Evolutionary conservation across 2,113 vertebrate genomes (phyloP), one percentile per base, ranked within the genome.

Genomic region (Percina caprodes): DNA sequence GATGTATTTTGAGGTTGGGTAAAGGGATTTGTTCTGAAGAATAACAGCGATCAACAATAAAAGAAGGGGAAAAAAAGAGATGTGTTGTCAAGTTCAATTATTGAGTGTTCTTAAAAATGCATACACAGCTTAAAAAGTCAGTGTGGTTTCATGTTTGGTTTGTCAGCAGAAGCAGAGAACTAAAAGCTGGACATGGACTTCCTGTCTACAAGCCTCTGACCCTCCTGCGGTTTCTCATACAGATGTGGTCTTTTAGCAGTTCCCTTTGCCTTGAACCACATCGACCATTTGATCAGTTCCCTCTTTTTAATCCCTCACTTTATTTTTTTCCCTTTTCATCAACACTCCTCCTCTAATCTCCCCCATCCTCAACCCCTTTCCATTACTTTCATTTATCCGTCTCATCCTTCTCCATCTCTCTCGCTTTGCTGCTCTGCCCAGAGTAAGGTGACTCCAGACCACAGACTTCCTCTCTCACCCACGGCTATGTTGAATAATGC

Each of bases 401-500:
- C 83, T 80, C 82, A 81, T 88, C 61, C 61, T 19, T 82, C 77
- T 83, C 12, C 48, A 51, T 70, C 78, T 70, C 61, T 51, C 70
- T 45, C 6, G 9, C 73, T 83, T 62, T 77, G 70, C 56, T 19
- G 2, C 51, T 83, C 67, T 30, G 80, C 79, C 54, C 49, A 61
- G 81, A 87, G 88, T 79, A 91, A 90, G 87, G 81, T 83, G 87
- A 92, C 86, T 92, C 90, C 84, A 67, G 74, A 83, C 90, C 90
- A 62, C 93, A 93, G 86, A 88, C 92, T 86, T 91, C 88, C 88
- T 92, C 84, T 86, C 76, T 90, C 85, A 79, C 85, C 83, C 56
- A 70, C 77, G 52, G 78, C 86, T 52, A 23, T 79, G 70, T 19
- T 95, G 92, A 95, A 95, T 95, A 92, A 95, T 95, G 94, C 90